Percentiles rank a stretch among this genome's conserved stretches.
phyloP scores from a whole-genome alignment of 2,888 invertebrate species.

The Lasioglossum vierecki region DNA sequence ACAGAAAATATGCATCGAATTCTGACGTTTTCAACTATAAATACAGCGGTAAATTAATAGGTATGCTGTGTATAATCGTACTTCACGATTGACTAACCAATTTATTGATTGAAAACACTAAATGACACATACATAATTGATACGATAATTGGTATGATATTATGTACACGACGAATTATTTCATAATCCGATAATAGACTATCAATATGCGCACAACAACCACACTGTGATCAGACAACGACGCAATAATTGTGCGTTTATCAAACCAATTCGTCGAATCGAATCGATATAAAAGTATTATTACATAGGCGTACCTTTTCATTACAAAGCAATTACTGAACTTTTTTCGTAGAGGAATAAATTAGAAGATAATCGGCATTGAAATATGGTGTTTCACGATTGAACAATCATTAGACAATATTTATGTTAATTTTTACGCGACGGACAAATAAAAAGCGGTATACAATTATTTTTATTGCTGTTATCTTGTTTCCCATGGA shows the following conservation, averaged over 20 bases:
- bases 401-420: background rate
- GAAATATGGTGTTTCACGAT: background rate
- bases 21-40: background rate
- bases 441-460: background rate
- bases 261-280: constrained; percentile 14
- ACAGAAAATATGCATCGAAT: background rate
- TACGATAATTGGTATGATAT: background rate
- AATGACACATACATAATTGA: background rate
- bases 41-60: background rate
- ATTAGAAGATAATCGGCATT: background rate
- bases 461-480: background rate
- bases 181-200: background rate
- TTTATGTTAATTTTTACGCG: background rate
- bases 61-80: background rate
- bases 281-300: background rate
- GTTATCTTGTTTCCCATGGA: background rate
- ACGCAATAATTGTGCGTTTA: constrained; percentile 2
- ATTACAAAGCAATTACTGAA: background rate
- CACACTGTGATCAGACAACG: background rate
- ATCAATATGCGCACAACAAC: background rate
- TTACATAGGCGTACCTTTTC: background rate
- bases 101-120: background rate
- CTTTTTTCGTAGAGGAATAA: background rate
- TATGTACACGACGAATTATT: constrained; percentile 5
- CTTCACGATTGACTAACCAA: background rate